phyloP scores from a whole-genome alignment of 2,888 invertebrate genomes.

The Sesia apiformis region DNA sequence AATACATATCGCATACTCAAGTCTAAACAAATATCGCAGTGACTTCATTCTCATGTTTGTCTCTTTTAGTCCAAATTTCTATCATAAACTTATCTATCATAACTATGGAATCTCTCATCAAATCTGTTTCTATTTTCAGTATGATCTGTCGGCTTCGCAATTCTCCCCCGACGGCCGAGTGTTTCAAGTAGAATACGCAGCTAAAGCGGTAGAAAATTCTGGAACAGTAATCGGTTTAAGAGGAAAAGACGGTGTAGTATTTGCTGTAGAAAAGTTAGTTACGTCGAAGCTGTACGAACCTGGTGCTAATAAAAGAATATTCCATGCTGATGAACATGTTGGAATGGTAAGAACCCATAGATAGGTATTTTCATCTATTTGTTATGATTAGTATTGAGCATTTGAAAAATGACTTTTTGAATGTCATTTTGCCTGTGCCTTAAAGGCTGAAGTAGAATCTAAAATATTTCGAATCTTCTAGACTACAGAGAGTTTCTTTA shows the following conservation, averaged over 20 bases:
- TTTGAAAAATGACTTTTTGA: too few species aligned
- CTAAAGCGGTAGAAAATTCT: conserved; percentile 98
- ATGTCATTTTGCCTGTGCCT: too few species aligned
- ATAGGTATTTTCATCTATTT: too few species aligned
- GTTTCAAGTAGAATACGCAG: conserved; percentile 99
- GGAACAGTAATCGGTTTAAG: conserved; percentile 96
- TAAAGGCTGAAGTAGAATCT: too few species aligned
- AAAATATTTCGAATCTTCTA: too few species aligned
- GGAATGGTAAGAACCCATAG: conserved; percentile 81
- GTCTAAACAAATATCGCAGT: background rate
- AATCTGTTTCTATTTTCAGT: conserved; percentile 74
- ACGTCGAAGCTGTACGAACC: conserved; percentile 94
- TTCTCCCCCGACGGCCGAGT: conserved; percentile 99
- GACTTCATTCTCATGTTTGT: too few species aligned
- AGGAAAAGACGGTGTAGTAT: conserved; percentile 96
- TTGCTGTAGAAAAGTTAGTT: conserved; percentile 97
- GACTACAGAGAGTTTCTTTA: too few species aligned
- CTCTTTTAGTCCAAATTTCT: too few species aligned
- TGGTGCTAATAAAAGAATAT: conserved; percentile 93
- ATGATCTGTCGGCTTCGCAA: conserved; percentile 99
- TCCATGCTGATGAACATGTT: conserved; percentile 93
- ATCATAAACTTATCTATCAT: too few species aligned
- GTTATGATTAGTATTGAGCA: too few species aligned
- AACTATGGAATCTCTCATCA: too few species aligned
- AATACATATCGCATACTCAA: background rate